Base-by-base conservation (phyloP, 2,888 invertebrate species). In the Cosmorhoe ocellata region DNA sequence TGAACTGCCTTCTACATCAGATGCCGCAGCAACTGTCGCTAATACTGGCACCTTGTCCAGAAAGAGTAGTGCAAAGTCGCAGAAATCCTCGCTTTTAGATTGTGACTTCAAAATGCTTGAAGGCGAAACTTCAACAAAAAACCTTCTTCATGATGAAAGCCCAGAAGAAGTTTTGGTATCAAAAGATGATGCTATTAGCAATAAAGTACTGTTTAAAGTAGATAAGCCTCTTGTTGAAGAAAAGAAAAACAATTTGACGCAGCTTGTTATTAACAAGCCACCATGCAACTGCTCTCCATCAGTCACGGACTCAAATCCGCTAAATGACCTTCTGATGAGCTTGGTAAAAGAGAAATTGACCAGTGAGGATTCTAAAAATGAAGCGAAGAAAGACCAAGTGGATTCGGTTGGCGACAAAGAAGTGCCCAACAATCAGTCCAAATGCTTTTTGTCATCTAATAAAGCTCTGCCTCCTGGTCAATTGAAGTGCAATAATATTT, bases 401-500 rank as follows among this genome's bases (percentile, higher is more conserved):
- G 84, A 87, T 60, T 85, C 87, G 51, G 73, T 71, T 24, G 71
- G 71, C 51, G 84, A 91, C 27, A 91, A 91, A 58, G 93, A 93
- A 73, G 88, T 94, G 63, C 94, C 94, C 48, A 95, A 95, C 72
- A 95, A 95, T 81, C 93, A 93, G 76, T 87, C 92, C 34, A 93
- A 93, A 75, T 91, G 93, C 74, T 92, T 93, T 61, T 89, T 93
- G 62, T 84, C 92, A 33, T 92, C 92, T 28, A 92, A 91, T 18
- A 93, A 94, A 68, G 94, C 95, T 13, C 92, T 98, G 51, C 97
- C 97, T 36, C 96, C 96, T 6, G 97, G 97, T 59, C 96, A 97
- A 75, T 92, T 98, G 56, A 98, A 98, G 86, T 98, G 98, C 86
- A 98, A 89, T 59, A 98, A 89, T 56, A 98, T 98, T 77, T 90